Evolutionary conservation across 2,797 vertebrate genomes (phyloP), one percentile per base, ranked within the genome.

Genomic region (Uromys caudimaculatus): DNA sequence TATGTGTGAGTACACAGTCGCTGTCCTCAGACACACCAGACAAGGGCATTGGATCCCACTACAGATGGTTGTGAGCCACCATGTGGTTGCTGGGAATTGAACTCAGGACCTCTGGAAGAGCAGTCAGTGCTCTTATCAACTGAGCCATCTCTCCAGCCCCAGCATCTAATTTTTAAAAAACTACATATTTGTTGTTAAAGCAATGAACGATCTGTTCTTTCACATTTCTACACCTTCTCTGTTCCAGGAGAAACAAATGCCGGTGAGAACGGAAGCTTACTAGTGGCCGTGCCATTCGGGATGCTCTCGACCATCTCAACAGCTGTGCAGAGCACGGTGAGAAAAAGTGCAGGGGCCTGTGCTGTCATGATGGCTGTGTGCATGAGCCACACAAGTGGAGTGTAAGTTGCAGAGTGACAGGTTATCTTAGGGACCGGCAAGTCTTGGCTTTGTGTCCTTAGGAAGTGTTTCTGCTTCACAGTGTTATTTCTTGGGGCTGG

Each of bases 241-340:
- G 56, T 62, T 96, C 58, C 95, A 98, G 98, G 97, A 97, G 97
- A 97, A 16, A 0, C 93, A 96, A 91, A 77, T 91, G 97, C 81
- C 81, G 98, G 95, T 91, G 98, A 77, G 52, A 97, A 86, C 12
- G 98, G 96, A 96, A 98, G 97, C 0, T 98, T 98, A 5, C 96
- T 98, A 0, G 97, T 98, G 92, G 98, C 98, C 58, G 98, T 99
- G 4, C 99, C 99, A 0, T 99, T 99, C 96, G 99, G 99, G 85
- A 99, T 99, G 98, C 96, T 99, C 79, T 99, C 99, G 0, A 99
- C 99, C 27, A 99, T 99, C 95, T 99, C 99, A 93, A 99, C 98
- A 86, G 99, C 99, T 29, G 99, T 99, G 96, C 99, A 99, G 98
- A 99, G 98, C 98, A 99, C 99, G 23, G 99, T 99, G 97, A 99